phyloP scores from a whole-genome alignment of 2,888 invertebrate species.

The Hirtodrosophila cameraria region DNA sequence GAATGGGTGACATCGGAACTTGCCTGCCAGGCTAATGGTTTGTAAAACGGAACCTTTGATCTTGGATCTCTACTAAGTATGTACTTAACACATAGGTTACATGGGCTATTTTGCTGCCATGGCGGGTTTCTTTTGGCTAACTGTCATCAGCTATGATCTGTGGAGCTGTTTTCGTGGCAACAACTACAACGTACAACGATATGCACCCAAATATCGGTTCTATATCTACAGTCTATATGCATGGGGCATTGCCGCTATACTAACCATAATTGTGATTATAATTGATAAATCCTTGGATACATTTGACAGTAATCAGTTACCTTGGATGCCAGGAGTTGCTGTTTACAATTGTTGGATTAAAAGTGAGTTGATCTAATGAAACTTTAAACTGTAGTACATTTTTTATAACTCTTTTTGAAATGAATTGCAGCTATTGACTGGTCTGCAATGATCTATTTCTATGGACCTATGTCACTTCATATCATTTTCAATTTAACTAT shows the following conservation, averaged over 20 bases:
- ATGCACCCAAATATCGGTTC: conserved; percentile 61
- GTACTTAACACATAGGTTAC: conserved; percentile 56
- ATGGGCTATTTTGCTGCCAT: conserved; percentile 88
- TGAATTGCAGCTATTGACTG: conserved; percentile 58
- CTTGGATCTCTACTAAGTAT: too few relatives aligned
- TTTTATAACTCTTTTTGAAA: background rate
- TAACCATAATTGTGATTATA: conserved; percentile 61
- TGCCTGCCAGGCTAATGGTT: conserved; percentile 11
- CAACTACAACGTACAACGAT: conserved; percentile 40
- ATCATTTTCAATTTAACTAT: conserved; percentile 76
- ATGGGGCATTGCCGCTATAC: conserved; percentile 74
- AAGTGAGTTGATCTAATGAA: conserved; percentile 81
- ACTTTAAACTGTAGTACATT: too few relatives aligned
- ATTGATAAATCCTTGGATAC: conserved; percentile 70
- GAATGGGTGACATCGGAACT: rapidly evolving
- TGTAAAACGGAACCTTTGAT: background rate
- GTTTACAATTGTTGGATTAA: conserved; percentile 86
- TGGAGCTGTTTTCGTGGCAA: conserved; percentile 86
- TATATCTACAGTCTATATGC: conserved; percentile 73
- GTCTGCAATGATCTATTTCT: conserved; percentile 79
- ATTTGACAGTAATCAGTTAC: background rate
- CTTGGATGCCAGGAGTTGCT: conserved; percentile 85
- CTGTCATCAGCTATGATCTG: conserved; percentile 93
- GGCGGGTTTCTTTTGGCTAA: conserved; percentile 93
- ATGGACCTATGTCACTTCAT: conserved; percentile 75